phyloP scores from a whole-genome alignment of 2,888 invertebrate species.

The Rhorus exstirpatorius region DNA sequence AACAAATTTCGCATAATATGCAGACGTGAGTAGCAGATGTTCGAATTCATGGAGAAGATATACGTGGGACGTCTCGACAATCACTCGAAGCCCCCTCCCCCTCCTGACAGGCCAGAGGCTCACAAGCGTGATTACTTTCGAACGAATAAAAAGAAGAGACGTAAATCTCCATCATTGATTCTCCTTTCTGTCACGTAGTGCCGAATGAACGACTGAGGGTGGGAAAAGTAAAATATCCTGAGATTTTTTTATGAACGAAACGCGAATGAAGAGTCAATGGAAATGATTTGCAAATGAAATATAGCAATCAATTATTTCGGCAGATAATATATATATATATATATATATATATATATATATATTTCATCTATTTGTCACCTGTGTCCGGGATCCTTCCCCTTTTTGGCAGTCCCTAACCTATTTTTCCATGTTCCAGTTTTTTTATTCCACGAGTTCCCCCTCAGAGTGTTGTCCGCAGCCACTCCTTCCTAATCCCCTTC shows the following conservation, averaged over 20 bases:
- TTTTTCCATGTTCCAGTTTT: no score
- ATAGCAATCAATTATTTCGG: background rate
- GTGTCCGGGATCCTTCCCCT: no score
- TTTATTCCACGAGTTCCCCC: no score
- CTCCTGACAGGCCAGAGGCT: conserved; percentile 13
- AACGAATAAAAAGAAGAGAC: conserved; percentile 42
- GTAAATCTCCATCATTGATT: conserved; percentile 68
- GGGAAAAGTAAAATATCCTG: background rate
- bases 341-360: no score
- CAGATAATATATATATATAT: no score
- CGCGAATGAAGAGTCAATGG: background rate
- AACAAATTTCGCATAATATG: conserved; percentile 58
- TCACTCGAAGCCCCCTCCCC: conserved; percentile 41
- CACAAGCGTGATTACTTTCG: conserved; percentile 56
- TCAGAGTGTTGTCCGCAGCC: no score
- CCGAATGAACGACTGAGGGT: background rate
- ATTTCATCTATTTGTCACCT: no score
- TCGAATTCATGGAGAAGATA: conserved; percentile 40
- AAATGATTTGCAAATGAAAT: background rate
- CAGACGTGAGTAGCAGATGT: conserved; percentile 64
- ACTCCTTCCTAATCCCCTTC: no score
- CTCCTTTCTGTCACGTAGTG: conserved; percentile 2
- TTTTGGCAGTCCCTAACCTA: no score
- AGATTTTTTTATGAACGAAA: background rate
- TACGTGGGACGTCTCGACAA: conserved; percentile 47